Conservation (phyloP, 2,113 vertebrate genomes). For the Alosa alosa region DNA sequence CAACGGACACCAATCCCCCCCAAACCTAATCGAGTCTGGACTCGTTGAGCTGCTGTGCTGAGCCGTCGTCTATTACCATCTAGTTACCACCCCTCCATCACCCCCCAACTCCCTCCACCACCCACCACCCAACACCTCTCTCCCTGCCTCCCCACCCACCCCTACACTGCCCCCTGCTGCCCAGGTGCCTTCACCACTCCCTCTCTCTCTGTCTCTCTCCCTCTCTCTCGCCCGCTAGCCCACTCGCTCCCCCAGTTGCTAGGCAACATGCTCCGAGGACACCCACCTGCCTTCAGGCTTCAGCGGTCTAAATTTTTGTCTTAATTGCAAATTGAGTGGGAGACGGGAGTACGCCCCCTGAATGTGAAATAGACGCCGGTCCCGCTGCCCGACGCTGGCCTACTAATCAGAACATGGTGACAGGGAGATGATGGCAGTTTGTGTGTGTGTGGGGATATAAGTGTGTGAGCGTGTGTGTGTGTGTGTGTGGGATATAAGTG, state of each 20-base stretch:
- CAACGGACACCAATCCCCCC: not conserved
- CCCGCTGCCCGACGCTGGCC: slow-evolving; percentile 40
- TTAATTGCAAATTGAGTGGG: slow-evolving; percentile 81
- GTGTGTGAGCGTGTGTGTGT: not conserved
- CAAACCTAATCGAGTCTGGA: slow-evolving; percentile 16
- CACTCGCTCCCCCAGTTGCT: slow-evolving; percentile 60
- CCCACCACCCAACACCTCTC: not conserved
- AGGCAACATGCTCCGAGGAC: slow-evolving; percentile 70
- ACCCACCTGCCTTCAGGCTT: slow-evolving; percentile 79
- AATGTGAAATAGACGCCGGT: slow-evolving; percentile 68
- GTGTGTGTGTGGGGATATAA: not conserved
- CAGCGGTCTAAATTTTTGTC: slow-evolving; percentile 74
- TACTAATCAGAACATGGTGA: slow-evolving; percentile 50
- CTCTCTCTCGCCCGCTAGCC: slow-evolving; percentile 8
- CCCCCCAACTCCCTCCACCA: not conserved
- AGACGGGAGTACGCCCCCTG: slow-evolving; percentile 64
- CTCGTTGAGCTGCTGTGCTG: not conserved
- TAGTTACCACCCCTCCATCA: slow-evolving; percentile 18
- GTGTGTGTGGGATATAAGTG: not conserved
- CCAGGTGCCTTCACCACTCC: slow-evolving; percentile 58
- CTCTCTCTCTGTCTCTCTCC: not conserved
- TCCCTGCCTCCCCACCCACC: slow-evolving; percentile 9
- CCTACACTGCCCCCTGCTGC: slow-evolving; percentile 57
- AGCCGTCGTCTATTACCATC: slow-evolving; percentile 13
- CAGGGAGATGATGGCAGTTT: not conserved